Conservation (phyloP, 2,113 vertebrate species). For the Alaudala cheleensis region DNA sequence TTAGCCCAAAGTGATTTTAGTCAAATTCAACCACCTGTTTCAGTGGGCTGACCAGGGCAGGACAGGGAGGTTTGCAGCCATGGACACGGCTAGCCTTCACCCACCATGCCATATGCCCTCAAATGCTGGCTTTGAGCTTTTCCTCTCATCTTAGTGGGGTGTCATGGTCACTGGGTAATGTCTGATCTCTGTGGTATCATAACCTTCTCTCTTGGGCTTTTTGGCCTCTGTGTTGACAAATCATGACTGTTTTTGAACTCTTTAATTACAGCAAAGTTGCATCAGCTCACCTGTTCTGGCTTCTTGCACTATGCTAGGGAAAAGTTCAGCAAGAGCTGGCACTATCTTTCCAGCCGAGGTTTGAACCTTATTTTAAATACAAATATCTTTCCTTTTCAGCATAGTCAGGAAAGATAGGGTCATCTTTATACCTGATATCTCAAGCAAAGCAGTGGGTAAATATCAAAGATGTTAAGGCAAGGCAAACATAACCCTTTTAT, state of each 20-base stretch:
- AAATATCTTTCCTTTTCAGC: constrained; percentile 29
- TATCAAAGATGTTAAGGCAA: constrained; percentile 54
- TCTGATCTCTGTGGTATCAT: not conserved
- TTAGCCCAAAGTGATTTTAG: not conserved
- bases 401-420: constrained; percentile 38
- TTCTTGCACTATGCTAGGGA: not conserved
- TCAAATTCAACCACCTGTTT: not conserved
- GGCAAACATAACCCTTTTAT: constrained; percentile 59
- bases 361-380: constrained; percentile 49
- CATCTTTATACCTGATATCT: constrained; percentile 59
- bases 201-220: not conserved
- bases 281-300: not conserved
- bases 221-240: not conserved
- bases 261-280: constrained; percentile 30
- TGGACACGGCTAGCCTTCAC: not conserved
- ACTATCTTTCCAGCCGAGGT: not conserved
- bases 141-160: not conserved
- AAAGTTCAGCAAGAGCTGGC: not conserved
- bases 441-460: constrained; percentile 48
- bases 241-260: not conserved
- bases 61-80: not conserved
- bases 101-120: accelerated
- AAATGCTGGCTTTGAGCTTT: not conserved
- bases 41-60: not conserved
- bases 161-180: not conserved